Percentiles rank a stretch among this genome's conserved stretches.
Evolutionary conservation across 2,113 vertebrate genomes (phyloP).

Genomic region (Lampris incognitus): DNA sequence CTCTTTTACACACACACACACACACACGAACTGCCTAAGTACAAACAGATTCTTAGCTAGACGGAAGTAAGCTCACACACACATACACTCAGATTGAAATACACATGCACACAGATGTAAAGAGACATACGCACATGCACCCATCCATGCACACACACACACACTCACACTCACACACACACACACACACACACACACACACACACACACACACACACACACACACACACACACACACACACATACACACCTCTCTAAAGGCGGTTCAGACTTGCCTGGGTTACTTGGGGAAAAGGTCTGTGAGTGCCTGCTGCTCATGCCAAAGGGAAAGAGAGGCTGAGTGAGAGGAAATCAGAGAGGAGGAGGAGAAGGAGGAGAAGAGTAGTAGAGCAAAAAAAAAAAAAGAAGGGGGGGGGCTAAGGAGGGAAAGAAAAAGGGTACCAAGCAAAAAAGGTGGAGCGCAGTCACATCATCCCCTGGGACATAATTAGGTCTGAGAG

Average conservation of each 20-base stretch:
- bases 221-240: not conserved
- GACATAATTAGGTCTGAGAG: conserved; percentile 87
- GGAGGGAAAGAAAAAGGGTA: conserved; percentile 52
- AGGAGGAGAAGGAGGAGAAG: conserved; percentile 2
- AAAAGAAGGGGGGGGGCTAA: not conserved
- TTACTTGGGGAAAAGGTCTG: conserved; percentile 29
- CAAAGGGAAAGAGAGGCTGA: conserved; percentile 28
- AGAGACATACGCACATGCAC: too few relatives aligned
- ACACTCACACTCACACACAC: conserved; percentile 2
- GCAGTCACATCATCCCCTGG: conserved; percentile 75
- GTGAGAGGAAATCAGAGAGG: not conserved
- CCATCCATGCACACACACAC: not conserved
- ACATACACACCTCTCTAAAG: conserved; percentile 7
- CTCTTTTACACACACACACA: not conserved
- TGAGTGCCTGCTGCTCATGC: conserved; percentile 29
- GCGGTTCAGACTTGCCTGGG: conserved; percentile 28
- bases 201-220: not conserved
- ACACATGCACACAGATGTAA: not conserved
- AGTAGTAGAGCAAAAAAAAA: not conserved
- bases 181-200: conserved; percentile 1
- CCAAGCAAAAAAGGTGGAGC: conserved; percentile 56
- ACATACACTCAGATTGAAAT: too few relatives aligned
- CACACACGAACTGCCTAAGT: too few relatives aligned
- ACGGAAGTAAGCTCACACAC: too few relatives aligned
- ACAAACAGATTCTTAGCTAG: too few relatives aligned